Conservation (phyloP, 2,888 invertebrate species). For the Gymnoscelis rufifasciata region DNA sequence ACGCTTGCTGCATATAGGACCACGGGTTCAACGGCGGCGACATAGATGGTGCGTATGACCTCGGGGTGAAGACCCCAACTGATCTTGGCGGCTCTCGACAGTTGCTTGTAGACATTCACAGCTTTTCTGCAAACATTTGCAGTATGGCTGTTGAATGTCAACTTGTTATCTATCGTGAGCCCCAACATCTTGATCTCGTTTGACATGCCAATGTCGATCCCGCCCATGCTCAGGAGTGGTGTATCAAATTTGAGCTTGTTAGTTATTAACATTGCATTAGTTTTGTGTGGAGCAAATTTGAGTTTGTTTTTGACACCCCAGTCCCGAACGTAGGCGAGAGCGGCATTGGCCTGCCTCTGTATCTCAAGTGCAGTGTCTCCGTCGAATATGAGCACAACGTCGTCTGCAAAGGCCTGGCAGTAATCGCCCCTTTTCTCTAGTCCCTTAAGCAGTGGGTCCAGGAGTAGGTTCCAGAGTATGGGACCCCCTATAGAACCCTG, state of each 20-base stretch:
- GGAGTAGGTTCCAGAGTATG: slow-evolving; percentile 16
- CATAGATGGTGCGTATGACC: too few species aligned
- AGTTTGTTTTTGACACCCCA: slow-evolving; percentile 11
- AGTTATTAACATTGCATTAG: background rate
- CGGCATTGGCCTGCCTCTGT: slow-evolving; percentile 6
- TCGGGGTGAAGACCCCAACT: too few species aligned
- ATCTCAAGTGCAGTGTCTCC: slow-evolving; percentile 9
- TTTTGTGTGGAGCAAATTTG: slow-evolving; percentile 2
- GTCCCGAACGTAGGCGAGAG: slow-evolving; percentile 5
- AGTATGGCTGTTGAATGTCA: background rate
- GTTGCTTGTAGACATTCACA: background rate
- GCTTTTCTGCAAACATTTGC: background rate
- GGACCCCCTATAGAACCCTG: slow-evolving; percentile 21
- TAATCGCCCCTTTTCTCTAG: background rate
- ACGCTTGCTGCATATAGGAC: too few species aligned
- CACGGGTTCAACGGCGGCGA: too few species aligned
- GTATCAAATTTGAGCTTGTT: background rate
- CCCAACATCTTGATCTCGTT: slow-evolving; percentile 5
- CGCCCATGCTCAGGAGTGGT: background rate
- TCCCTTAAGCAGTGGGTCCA: slow-evolving; percentile 14
- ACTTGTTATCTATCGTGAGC: slow-evolving; percentile 1
- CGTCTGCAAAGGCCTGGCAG: background rate
- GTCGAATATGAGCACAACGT: background rate
- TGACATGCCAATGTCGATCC: background rate
- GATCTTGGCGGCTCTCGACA: background rate